Base-by-base conservation (phyloP, 30 jellyfish, hydroid and myxozoan species). In the Pelagia noctiluca region DNA sequence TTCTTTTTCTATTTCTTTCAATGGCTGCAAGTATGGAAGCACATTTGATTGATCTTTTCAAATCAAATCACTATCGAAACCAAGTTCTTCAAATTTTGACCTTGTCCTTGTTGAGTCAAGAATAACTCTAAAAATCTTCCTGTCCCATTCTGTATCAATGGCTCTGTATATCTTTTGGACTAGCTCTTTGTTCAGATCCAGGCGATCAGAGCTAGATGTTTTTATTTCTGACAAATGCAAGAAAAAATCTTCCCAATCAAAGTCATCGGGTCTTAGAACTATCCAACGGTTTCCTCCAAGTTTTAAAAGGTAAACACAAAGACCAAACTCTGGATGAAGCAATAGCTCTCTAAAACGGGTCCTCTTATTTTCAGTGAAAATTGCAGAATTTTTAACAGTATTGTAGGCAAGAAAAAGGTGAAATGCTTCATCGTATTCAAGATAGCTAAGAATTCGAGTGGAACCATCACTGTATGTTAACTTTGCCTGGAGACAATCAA, bases 31-130 rank as follows among this genome's bases (percentile, higher is more conserved):
- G n/a, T n/a, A n/a, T n/a, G n/a, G n/a, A n/a, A n/a, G n/a, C n/a
- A n/a, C n/a, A n/a, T n/a, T n/a, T n/a, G n/a, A n/a, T n/a, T n/a
- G n/a, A n/a, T n/a, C n/a, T n/a, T n/a, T n/a, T n/a, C n/a, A n/a
- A n/a, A n/a, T n/a, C n/a, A n/a, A n/a, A n/a, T n/a, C n/a, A n/a
- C n/a, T n/a, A n/a, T n/a, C n/a, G n/a, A n/a, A n/a, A n/a, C n/a
- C n/a, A n/a, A n/a, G n/a, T n/a, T n/a, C n/a, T n/a, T n/a, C n/a
- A n/a, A n/a, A n/a, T n/a, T n/a, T n/a, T n/a, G n/a, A n/a, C n/a
- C n/a, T n/a, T n/a, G n/a, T n/a, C n/a, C n/a, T n/a, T 18, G 50
- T 67, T 67, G 80, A 29, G 31, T 63, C 80, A 25, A 67, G 61
- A 35, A 67, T 4, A 13, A 67, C 80, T 35, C 80, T 31, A 16